Conservation (phyloP, 2,797 vertebrate species). For the Gymnoscopelus braueri region DNA sequence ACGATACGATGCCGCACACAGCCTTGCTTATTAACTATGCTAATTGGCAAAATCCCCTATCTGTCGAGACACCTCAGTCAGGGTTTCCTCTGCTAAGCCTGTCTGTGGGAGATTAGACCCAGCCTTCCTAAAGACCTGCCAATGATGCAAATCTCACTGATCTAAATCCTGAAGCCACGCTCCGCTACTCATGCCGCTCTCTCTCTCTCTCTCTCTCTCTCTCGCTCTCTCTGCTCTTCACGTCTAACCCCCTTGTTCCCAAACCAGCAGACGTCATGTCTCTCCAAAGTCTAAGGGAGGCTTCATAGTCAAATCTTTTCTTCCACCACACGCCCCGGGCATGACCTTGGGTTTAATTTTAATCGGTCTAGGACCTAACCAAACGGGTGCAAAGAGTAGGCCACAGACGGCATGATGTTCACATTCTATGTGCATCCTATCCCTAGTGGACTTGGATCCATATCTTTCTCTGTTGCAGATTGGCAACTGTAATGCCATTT, state of each 20-base stretch:
- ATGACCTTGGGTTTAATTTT: constrained; percentile 40
- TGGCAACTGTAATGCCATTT: background rate
- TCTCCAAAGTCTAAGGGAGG: constrained; percentile 38
- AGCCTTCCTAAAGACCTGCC: constrained; percentile 71
- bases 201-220: constrained; percentile 46
- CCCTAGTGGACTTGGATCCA: background rate
- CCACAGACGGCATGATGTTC: constrained; percentile 16
- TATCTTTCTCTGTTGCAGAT: constrained; percentile 3
- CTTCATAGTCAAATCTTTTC: background rate
- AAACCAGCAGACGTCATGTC: constrained; percentile 60
- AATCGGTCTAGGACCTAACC: constrained; percentile 28
- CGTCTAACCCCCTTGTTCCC: constrained; percentile 36
- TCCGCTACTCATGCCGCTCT: constrained; percentile 55
- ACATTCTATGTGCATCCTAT: constrained; percentile 3
- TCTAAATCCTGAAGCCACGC: constrained; percentile 79
- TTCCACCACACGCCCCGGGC: constrained; percentile 15
- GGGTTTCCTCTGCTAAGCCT: constrained; percentile 76
- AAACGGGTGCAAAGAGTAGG: background rate
- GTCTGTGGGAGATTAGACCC: constrained; percentile 79
- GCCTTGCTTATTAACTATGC: constrained; percentile 75
- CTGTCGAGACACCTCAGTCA: constrained; percentile 70
- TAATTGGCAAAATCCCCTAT: constrained; percentile 81
- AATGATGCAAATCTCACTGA: constrained; percentile 78
- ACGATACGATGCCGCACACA: constrained; percentile 46
- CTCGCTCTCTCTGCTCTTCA: constrained; percentile 48